Base-by-base conservation (phyloP, 1,140 invertebrate species). In the Zaprionus lachaisei region DNA sequence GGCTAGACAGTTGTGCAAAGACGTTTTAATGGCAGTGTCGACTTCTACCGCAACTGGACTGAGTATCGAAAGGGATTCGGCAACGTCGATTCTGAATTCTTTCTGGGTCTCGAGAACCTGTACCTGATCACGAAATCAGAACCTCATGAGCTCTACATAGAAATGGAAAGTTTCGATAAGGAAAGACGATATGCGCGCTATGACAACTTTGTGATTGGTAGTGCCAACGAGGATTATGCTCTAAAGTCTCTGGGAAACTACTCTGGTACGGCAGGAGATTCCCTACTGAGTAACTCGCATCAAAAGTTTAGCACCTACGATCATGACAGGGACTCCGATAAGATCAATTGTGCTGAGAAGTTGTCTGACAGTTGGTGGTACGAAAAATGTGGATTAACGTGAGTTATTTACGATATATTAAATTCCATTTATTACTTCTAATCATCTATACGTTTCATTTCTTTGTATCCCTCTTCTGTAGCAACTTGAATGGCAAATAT, bases 91-190 rank as follows among this genome's bases (percentile, higher is more conserved):
- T 12, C 24, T 1, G 54, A 67, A 20, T 67, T 57, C 54, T 57
- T 67, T 67, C 4, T 67, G 26, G 65, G 65, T 2, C 17, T 57
- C 0, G 65, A 67, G 37, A 44, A 34, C 11, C n/a, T 67, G 4
- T 6, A 67, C 22, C 37, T 12, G 15, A 26, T 66, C 4, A 77
- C 69, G 22, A 58, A 14, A 5, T 20, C 28, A 1, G n/a, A 20
- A 15, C 9, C 60, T 7, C 20, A 72, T 22, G 69, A 77, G 17
- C 74, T 72, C 6, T 64, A 65, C 9, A 72, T 77, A 15, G 9
- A 51, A 12, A 26, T 77, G 2, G 62, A 71, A 26, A 37, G 51
- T 24, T 64, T 66, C 17, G 22, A 65, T 3, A 31, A 60, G 15
- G 20, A 49, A 15, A 38, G 0, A 14, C 4, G 47, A 5, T 54